Conservation (phyloP, 2,797 vertebrate genomes). For the Simalia tracyae region DNA sequence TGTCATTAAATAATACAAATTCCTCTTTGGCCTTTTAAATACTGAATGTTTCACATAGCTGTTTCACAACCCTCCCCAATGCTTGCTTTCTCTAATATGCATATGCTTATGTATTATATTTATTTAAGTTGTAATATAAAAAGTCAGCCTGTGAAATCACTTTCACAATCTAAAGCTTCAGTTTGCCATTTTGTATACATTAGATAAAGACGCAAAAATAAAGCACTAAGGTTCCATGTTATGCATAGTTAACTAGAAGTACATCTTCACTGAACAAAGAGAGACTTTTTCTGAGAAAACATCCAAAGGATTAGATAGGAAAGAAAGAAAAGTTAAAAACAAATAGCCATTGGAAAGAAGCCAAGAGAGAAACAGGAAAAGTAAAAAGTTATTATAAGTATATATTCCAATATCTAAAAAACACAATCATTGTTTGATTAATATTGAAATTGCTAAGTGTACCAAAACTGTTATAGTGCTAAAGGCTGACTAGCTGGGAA, state of each 20-base stretch:
- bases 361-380: neutral
- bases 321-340: neutral
- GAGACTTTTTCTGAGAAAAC: neutral
- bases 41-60: neutral
- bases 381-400: neutral
- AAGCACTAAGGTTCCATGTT: neutral
- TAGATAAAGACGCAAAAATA: neutral
- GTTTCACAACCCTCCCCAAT: neutral
- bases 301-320: neutral
- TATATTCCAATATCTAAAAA: neutral
- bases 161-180: neutral
- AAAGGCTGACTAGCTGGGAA: conserved; percentile 19
- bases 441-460: neutral
- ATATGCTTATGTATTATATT: neutral
- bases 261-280: neutral
- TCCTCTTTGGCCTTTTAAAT: no score
- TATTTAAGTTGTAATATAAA: neutral
- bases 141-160: neutral
- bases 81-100: neutral
- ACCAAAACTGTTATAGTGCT: accelerated
- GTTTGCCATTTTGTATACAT: neutral
- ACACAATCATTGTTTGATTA: neutral
- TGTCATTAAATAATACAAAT: neutral
- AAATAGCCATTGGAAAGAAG: neutral
- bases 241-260: neutral